Base-by-base conservation (phyloP, 2,113 vertebrate genomes). In the Caretta caretta region DNA sequence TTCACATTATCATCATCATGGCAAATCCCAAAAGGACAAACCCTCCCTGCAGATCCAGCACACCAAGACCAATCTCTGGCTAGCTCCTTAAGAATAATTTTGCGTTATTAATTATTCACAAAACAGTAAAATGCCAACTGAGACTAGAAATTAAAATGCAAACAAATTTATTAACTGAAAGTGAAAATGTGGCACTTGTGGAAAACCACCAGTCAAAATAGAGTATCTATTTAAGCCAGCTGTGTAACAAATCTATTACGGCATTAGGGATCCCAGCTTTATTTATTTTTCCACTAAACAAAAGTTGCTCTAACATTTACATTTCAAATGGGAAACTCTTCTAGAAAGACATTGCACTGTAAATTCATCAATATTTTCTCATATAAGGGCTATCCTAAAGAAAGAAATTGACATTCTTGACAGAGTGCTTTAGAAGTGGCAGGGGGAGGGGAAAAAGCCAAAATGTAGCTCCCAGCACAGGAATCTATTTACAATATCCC, bases 201-300 rank as follows among this genome's bases (percentile, higher is more conserved):
- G 48, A 35, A 51, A 31, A 78, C 1, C 12, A 72, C 11, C 19
- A 69, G 19, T 86, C 50, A 14, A 76, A 54, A 35, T 3, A 31
- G 49, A 72, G 0, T 59, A 1, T 1, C 1, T 75, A 5, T 51
- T 57, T 79, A 79, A 56, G 12, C n/a, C 1, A n/a, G 3, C 3
- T 57, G 42, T 8, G 94, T 80, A 59, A 10, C 1, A 83, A 83
- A 46, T n/a, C 49, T 0, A 48, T 75, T 72, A 27, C 29, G 0
- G n/a, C 48, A 80, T 93, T 46, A 54, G 59, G 84, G 92, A 69
- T 42, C 57, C 49, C 1, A 2, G 1, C 24, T 84, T 92, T 83
- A 80, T 80, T 80, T 80, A 80, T 69, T 89, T 87, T 53, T 54
- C 4, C 46, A 62, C 7, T 22, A 5, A 54, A 17, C 4, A 80